These are phyloP conservation scores for Myotis myotis DNA, from an alignment of 2,797 vertebrate genomes.

Conservation along the genomic window DNA sequence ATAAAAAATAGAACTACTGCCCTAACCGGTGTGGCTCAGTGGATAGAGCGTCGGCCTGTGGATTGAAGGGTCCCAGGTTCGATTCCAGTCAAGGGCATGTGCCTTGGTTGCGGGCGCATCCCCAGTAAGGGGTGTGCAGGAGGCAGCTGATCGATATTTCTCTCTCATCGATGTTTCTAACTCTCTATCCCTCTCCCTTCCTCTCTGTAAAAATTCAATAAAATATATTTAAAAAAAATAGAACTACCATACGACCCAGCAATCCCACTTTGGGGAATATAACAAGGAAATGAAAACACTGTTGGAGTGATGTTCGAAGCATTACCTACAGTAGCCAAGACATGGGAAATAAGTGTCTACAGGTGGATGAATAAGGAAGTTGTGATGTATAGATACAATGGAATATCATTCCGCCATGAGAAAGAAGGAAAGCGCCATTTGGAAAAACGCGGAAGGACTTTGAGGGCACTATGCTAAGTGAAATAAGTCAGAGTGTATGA, in stretches of 20 bases:
- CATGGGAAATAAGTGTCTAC: not conserved
- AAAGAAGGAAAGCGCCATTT: not conserved
- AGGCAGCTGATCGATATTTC: too few species aligned
- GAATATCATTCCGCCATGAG: not conserved
- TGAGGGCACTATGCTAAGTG: not conserved
- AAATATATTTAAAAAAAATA: not conserved
- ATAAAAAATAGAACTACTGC: too few species aligned
- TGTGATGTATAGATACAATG: not conserved
- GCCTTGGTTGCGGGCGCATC: too few species aligned
- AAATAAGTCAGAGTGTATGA: not conserved
- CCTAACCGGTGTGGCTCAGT: too few species aligned
- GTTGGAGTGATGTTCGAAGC: not conserved
- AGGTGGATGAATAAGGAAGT: not conserved
- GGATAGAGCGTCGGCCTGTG: too few species aligned
- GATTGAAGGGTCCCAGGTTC: too few species aligned
- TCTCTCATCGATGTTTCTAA: too few species aligned
- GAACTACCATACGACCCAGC: not conserved
- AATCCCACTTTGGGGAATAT: not conserved
- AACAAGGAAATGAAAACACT: not conserved
- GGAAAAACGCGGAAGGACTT: not conserved
- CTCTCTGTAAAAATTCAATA: too few species aligned
- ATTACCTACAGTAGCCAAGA: not conserved
- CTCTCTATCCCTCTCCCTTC: too few species aligned
- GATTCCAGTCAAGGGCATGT: too few species aligned
- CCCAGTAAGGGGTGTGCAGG: too few species aligned